phyloP scores from a whole-genome alignment of 2,888 invertebrate genomes.

The Antheraea yamamai region DNA sequence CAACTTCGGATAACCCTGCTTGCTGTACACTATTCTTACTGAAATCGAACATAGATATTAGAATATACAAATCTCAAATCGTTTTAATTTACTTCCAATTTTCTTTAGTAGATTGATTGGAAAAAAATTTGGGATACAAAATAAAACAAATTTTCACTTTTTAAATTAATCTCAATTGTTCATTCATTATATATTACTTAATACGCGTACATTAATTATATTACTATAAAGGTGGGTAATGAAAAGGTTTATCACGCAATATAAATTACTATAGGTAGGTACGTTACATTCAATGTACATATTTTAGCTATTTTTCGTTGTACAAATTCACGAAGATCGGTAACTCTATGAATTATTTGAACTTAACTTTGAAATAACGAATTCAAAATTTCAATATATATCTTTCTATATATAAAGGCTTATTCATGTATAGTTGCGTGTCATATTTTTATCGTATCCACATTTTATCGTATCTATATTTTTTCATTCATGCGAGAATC shows the following conservation, averaged over 20 bases:
- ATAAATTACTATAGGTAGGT: not conserved
- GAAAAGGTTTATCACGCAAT: not conserved
- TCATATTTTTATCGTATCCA: no score
- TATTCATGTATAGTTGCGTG: not conserved
- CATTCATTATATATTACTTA: not conserved
- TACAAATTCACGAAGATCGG: not conserved
- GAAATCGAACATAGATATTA: constrained; percentile 25
- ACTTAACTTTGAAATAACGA: no score
- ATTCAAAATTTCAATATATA: no score
- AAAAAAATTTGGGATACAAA: not conserved
- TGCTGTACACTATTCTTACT: constrained; percentile 31
- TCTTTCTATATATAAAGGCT: no score
- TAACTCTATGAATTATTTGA: not conserved
- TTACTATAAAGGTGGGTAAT: not conserved
- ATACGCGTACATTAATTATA: not conserved
- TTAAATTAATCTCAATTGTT: not conserved
- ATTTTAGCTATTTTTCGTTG: not conserved
- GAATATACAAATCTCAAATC: not conserved
- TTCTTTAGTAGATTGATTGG: not conserved
- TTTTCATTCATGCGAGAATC: not conserved
- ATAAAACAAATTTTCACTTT: not conserved
- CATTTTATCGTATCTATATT: not conserved
- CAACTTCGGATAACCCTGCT: constrained; percentile 70
- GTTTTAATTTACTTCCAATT: not conserved
- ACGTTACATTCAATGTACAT: not conserved